phyloP scores from a whole-genome alignment of 2,888 invertebrate species.

The Melieria omissa region DNA sequence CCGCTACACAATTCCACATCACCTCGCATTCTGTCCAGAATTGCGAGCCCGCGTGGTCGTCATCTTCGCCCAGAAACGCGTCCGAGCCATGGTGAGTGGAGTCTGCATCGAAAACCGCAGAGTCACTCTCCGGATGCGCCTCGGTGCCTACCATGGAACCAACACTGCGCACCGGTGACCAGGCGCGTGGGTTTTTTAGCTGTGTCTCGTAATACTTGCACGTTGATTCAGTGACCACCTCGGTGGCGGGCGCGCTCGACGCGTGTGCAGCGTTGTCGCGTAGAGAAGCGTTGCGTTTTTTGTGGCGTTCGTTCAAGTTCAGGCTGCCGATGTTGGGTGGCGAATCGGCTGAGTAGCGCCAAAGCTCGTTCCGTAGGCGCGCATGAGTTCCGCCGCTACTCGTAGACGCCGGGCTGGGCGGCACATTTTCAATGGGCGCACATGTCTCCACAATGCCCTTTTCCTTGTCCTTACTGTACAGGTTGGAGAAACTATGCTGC shows the following conservation, averaged over 20 bases:
- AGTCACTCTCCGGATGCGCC: constrained; percentile 87
- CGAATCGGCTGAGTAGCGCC: constrained; percentile 59
- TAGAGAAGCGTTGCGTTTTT: constrained; percentile 57
- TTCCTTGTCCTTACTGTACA: constrained; percentile 63
- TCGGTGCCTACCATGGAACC: constrained; percentile 86
- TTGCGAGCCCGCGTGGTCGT: constrained; percentile 72
- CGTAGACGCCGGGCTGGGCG: constrained; percentile 73
- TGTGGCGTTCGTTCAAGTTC: constrained; percentile 62
- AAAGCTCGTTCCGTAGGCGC: constrained; percentile 63
- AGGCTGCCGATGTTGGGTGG: constrained; percentile 65
- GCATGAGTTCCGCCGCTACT: constrained; percentile 65
- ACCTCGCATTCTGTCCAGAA: constrained; percentile 85
- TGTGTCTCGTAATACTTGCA: constrained; percentile 79
- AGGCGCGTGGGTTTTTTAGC: constrained; percentile 82
- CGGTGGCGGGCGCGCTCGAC: constrained; percentile 66
- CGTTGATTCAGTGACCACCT: constrained; percentile 70
- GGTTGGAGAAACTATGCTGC: constrained; percentile 77
- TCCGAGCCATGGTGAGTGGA: constrained; percentile 76
- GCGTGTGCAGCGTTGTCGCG: constrained; percentile 62
- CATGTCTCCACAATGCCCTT: constrained; percentile 65
- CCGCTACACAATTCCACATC: constrained; percentile 83
- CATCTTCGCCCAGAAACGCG: constrained; percentile 80
- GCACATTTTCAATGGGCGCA: constrained; percentile 64
- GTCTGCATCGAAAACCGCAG: constrained; percentile 82
- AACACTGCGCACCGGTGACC: constrained; percentile 89